Percentiles rank a stretch among this genome's conserved stretches.
Conservation (phyloP, 2,888 invertebrate genomes). For the Steromphala cineraria region DNA sequence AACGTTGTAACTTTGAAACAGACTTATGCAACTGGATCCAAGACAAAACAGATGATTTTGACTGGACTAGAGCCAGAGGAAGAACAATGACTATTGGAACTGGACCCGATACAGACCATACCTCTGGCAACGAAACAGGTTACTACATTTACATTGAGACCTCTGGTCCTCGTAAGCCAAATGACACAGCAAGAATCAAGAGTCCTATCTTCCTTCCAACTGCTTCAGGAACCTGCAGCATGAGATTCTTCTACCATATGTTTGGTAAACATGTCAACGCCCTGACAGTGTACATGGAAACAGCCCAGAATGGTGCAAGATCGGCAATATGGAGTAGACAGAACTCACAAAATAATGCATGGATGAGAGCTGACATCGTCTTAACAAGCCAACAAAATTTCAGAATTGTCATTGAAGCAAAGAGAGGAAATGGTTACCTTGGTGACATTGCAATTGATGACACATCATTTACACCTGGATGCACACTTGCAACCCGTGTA, state of each 20-base stretch:
- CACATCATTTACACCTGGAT: constrained; percentile 63
- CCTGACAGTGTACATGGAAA: constrained; percentile 61
- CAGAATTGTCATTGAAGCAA: constrained; percentile 65
- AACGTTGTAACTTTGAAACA: constrained; percentile 67
- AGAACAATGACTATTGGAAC: constrained; percentile 59
- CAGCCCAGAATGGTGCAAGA: constrained; percentile 51
- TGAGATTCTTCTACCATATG: constrained; percentile 71
- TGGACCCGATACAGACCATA: constrained; percentile 66
- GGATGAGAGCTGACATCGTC: constrained; percentile 57
- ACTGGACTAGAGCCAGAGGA: constrained; percentile 64
- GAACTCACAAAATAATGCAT: constrained; percentile 55
- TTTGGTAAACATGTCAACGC: constrained; percentile 60
- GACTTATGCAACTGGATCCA: constrained; percentile 68
- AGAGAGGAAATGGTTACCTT: constrained; percentile 55
- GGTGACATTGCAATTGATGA: constrained; percentile 70
- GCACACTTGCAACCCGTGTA: constrained; percentile 43
- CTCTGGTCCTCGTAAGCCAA: constrained; percentile 47
- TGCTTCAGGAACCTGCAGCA: constrained; percentile 47
- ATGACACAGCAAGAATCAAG: constrained; percentile 60
- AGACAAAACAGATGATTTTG: constrained; percentile 62
- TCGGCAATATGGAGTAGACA: constrained; percentile 48
- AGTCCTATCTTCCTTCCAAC: constrained; percentile 56
- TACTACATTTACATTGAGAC: constrained; percentile 65
- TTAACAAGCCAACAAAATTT: constrained; percentile 53
- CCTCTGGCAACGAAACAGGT: constrained; percentile 61